Evolutionary conservation across 1,140 invertebrate species (phyloP).

Genomic region (Halotydeus destructor): DNA sequence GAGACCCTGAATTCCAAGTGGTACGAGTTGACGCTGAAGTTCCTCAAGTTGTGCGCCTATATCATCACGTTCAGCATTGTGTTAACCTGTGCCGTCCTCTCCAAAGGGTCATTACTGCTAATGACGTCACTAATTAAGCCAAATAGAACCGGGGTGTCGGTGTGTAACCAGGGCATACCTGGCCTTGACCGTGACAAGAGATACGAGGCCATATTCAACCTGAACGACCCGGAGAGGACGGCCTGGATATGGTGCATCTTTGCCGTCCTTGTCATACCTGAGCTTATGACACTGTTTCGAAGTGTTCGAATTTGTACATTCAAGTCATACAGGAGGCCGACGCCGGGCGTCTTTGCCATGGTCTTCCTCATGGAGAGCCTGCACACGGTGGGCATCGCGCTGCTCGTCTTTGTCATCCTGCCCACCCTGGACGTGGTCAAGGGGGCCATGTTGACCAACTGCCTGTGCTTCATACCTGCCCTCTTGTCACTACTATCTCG

Average conservation of each 20-base stretch:
- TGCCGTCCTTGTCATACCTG: slow-evolving; percentile 61
- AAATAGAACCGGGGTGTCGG: slow-evolving; percentile 11
- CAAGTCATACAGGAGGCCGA: slow-evolving; percentile 30
- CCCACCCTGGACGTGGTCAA: slow-evolving; percentile 26
- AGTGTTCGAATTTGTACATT: slow-evolving; percentile 72
- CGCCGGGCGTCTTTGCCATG: slow-evolving; percentile 13
- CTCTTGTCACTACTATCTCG: slow-evolving; percentile 19
- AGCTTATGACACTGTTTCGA: slow-evolving; percentile 61
- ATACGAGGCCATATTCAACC: slow-evolving; percentile 12
- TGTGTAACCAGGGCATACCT: slow-evolving; percentile 18
- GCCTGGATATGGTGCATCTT: slow-evolving; percentile 80
- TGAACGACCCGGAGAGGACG: slow-evolving; percentile 42
- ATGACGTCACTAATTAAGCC: slow-evolving; percentile 25
- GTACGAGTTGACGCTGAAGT: slow-evolving; percentile 17
- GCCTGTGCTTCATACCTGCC: slow-evolving; percentile 24
- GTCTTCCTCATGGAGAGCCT: slow-evolving; percentile 25
- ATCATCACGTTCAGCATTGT: slow-evolving; percentile 24
- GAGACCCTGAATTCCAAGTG: slow-evolving; percentile 22
- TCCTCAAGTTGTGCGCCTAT: slow-evolving; percentile 22
- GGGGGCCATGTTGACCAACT: slow-evolving; percentile 23
- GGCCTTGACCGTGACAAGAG: slow-evolving; percentile 17
- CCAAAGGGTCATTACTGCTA: slow-evolving; percentile 24
- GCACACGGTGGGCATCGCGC: slow-evolving; percentile 24
- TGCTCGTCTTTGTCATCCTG: slow-evolving; percentile 26
- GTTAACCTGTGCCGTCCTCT: slow-evolving; percentile 20